Evolutionary conservation across 2,113 vertebrate genomes (phyloP).

Genomic region (Ailuropoda melanoleuca): DNA sequence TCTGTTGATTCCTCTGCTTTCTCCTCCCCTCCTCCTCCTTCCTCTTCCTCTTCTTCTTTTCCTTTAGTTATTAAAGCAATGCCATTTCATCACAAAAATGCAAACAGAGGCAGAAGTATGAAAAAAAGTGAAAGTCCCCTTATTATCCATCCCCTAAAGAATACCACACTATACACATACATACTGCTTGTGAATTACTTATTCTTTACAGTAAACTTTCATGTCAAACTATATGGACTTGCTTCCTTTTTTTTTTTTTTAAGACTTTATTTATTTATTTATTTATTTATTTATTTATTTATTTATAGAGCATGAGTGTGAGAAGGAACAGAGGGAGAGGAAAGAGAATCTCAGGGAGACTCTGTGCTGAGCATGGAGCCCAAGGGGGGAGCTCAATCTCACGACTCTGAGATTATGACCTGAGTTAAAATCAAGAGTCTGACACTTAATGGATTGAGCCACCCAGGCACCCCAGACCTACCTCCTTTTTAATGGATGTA

Average conservation of each 20-base stretch:
- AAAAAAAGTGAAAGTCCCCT: not conserved
- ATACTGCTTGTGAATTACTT: not conserved
- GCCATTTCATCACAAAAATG: not conserved
- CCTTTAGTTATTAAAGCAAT: not conserved
- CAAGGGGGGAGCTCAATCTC: no score
- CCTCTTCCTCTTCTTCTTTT: not conserved
- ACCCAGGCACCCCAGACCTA: not conserved
- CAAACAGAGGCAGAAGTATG: not conserved
- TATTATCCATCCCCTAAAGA: not conserved
- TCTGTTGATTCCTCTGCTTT: not conserved
- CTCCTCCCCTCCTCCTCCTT: accelerated
- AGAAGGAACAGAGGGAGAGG: no score
- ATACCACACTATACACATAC: not conserved
- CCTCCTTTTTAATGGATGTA: not conserved
- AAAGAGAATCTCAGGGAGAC: no score
- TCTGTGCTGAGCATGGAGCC: no score
- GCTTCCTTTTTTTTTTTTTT: not conserved
- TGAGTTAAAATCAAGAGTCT: no score
- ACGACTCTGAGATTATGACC: no score
- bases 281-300: no score
- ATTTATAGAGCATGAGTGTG: no score
- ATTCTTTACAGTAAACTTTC: not conserved
- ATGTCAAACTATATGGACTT: not conserved
- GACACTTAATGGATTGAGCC: no score
- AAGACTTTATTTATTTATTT: no score